A percentile compares a stretch with the other conserved stretches of the same genome.
phyloP scores from a whole-genome alignment of 1,140 invertebrate species.

The Caenorhabditis latens region DNA sequence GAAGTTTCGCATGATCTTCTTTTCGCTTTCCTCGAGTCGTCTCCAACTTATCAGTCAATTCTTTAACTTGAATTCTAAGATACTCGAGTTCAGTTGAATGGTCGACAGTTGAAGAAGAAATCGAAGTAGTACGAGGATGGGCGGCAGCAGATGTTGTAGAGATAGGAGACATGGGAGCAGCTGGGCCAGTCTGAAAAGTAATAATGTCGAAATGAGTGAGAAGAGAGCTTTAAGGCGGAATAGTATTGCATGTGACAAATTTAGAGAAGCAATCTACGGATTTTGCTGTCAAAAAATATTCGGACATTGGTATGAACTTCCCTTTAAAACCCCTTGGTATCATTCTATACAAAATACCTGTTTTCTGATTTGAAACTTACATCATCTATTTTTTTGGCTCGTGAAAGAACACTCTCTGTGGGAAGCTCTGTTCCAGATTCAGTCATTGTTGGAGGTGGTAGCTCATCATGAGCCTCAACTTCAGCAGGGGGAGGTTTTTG shows the following conservation, averaged over 20 bases:
- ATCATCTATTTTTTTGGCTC: slow-evolving; percentile 52
- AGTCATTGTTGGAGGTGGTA: slow-evolving; percentile 12
- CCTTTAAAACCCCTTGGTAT: no score
- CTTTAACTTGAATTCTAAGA: slow-evolving; percentile 56
- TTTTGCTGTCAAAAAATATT: background rate
- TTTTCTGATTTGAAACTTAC: slow-evolving; percentile 3
- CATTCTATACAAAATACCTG: no score
- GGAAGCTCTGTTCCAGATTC: slow-evolving; percentile 19
- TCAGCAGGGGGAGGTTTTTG: background rate
- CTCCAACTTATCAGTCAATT: slow-evolving; percentile 61
- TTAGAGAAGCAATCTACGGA: background rate
- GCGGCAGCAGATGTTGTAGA: slow-evolving; percentile 34
- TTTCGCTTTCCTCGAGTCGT: slow-evolving; percentile 47
- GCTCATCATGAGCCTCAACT: background rate
- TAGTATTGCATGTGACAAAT: background rate
- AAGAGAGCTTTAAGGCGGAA: no score
- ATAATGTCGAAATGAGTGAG: background rate
- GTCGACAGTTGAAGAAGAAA: slow-evolving; percentile 27
- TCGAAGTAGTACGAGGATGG: slow-evolving; percentile 16
- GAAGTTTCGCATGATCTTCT: slow-evolving; percentile 34
- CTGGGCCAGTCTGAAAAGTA: slow-evolving; percentile 13
- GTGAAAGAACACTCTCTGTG: slow-evolving; percentile 22
- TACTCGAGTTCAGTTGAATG: slow-evolving; percentile 55
- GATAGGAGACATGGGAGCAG: slow-evolving; percentile 33
- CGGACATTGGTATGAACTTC: no score